These are phyloP conservation scores for Indri indri DNA, from an alignment of 2,113 vertebrate species.

Conservation along the genomic window DNA sequence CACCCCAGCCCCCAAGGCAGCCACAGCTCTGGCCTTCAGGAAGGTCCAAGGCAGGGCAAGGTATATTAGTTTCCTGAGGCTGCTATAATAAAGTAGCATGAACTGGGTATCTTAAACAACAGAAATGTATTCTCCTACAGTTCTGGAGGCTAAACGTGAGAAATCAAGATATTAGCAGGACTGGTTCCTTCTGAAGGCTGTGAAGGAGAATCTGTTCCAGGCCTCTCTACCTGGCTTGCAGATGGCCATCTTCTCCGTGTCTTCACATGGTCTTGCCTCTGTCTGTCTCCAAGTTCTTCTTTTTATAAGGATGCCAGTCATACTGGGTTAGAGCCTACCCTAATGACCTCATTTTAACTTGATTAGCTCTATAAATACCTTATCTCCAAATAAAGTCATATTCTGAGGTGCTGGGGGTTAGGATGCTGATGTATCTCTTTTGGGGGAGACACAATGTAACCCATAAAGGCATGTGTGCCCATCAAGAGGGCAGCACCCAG, in stretches of 20 bases:
- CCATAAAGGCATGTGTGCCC: neutral
- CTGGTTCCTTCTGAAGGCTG: neutral
- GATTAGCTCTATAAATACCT: neutral
- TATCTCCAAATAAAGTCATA: neutral
- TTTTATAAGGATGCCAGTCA: neutral
- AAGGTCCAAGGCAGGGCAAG: too few relatives aligned
- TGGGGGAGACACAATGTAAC: neutral
- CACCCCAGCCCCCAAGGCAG: neutral
- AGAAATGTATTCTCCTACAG: neutral
- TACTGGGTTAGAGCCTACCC: neutral
- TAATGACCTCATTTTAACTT: neutral
- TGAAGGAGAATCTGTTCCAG: neutral
- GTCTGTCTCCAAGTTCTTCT: neutral
- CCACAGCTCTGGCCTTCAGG: neutral
- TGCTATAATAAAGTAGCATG: neutral
- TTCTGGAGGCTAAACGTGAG: neutral
- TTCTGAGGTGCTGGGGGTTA: neutral
- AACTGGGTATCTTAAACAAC: neutral
- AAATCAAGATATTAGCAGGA: neutral
- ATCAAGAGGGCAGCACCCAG: neutral
- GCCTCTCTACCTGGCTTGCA: neutral
- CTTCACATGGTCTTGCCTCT: neutral
- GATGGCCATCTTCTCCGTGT: neutral
- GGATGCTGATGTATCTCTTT: neutral
- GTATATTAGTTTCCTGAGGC: neutral